Conservation (phyloP, 2,113 vertebrate species). For the Limanda limanda region DNA sequence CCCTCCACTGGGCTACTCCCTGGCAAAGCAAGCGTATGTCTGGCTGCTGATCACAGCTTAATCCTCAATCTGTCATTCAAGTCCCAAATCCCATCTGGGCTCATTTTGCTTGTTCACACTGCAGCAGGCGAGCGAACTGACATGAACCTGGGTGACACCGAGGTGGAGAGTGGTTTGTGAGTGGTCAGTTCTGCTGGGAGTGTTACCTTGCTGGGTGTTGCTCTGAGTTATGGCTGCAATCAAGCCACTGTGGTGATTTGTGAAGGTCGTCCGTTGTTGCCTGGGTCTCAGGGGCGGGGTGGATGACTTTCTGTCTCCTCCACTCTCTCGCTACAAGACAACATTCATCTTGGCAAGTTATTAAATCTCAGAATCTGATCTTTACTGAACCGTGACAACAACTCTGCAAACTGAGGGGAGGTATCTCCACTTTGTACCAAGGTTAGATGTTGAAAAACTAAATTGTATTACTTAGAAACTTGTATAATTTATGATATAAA, state of each 20-base stretch:
- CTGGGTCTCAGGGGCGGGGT: background rate
- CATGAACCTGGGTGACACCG: background rate
- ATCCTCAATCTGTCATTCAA: constrained; percentile 36
- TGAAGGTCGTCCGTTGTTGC: constrained; percentile 24
- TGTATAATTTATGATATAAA: too few relatives aligned
- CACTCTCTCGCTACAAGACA: background rate
- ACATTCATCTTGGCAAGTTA: background rate
- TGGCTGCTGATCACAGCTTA: constrained; percentile 34
- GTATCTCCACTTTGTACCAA: too few relatives aligned
- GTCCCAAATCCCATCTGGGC: constrained; percentile 31
- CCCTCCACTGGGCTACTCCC: constrained; percentile 19
- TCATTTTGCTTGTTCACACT: constrained; percentile 28
- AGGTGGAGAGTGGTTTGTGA: constrained; percentile 5
- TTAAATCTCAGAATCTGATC: background rate
- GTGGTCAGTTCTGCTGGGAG: constrained; percentile 23
- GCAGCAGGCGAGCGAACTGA: background rate
- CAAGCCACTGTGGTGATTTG: constrained; percentile 21
- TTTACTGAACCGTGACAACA: background rate
- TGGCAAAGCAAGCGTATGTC: background rate
- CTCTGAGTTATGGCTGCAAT: constrained; percentile 46
- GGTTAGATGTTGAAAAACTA: too few relatives aligned
- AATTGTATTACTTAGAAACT: too few relatives aligned
- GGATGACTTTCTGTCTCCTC: constrained; percentile 6
- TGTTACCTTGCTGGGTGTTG: background rate
- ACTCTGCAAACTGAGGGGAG: too few relatives aligned